Evolutionary conservation across 2,797 vertebrate species (phyloP).

Genomic region (Pogoniulus pusillus): DNA sequence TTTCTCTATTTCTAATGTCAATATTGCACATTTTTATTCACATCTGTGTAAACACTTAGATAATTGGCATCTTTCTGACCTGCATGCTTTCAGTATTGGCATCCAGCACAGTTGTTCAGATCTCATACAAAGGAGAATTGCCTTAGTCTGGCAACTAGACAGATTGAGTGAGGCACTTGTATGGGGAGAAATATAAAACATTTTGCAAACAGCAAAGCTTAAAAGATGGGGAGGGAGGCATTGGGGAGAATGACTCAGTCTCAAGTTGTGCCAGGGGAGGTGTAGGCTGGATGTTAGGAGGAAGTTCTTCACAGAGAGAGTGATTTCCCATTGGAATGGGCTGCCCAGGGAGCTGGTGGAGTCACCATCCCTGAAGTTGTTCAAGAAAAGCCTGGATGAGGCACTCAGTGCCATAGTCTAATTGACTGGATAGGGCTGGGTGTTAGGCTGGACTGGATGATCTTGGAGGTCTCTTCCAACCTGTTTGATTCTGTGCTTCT

Average conservation of each 20-base stretch:
- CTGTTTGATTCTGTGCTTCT: no score
- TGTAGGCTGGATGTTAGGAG: no score
- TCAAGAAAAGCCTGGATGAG: no score
- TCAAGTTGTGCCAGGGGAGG: no score
- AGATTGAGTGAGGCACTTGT: neutral
- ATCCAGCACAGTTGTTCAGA: neutral
- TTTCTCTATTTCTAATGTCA: slow-evolving; percentile 10
- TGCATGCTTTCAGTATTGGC: neutral
- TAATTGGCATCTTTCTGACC: neutral
- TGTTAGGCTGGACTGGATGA: no score
- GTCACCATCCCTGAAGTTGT: no score
- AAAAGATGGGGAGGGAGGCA: accelerated
- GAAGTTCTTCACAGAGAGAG: no score
- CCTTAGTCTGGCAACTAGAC: neutral
- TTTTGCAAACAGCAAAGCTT: neutral
- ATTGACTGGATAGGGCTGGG: no score
- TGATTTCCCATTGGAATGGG: no score
- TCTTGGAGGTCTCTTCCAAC: no score
- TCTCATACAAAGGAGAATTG: neutral
- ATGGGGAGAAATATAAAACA: neutral
- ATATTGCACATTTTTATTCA: neutral
- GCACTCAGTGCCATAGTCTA: no score
- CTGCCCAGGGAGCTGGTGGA: no score
- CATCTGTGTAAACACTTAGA: slow-evolving; percentile 49
- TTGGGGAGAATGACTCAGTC: neutral